Conservation (phyloP, 1,140 invertebrate genomes). For the Drosophila varians region DNA sequence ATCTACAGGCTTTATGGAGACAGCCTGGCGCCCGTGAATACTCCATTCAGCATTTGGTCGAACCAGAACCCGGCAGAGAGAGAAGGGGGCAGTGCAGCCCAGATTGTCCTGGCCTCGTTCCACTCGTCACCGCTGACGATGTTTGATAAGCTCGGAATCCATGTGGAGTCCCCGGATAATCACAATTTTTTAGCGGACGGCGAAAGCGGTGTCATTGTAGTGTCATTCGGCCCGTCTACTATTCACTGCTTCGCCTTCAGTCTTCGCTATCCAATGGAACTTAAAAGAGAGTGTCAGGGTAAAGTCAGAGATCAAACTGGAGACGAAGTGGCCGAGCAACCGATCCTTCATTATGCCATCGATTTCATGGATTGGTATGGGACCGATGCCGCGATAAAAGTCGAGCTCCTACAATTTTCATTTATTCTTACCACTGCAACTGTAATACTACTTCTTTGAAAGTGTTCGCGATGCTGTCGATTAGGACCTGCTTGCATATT, state of each 20-base stretch:
- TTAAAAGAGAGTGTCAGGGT: conserved; percentile 2
- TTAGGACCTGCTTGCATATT: no score
- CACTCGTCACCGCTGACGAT: not conserved
- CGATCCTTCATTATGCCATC: conserved; percentile 13
- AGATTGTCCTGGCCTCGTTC: conserved; percentile 11
- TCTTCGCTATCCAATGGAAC: conserved; percentile 13
- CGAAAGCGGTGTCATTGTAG: not conserved
- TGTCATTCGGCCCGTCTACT: not conserved
- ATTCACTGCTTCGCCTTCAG: conserved; percentile 25
- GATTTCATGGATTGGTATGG: no score
- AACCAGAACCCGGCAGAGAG: no score
- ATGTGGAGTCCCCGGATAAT: not conserved
- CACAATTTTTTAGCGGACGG: not conserved
- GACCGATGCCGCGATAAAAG: no score
- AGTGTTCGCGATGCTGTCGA: no score
- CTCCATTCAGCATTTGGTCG: conserved; percentile 13
- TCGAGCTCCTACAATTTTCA: no score
- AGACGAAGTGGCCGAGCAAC: not conserved
- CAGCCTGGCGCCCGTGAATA: not conserved
- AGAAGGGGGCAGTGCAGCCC: not conserved
- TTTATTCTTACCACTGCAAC: no score
- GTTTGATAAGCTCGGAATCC: not conserved
- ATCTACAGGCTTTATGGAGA: not conserved
- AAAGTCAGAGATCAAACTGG: not conserved
- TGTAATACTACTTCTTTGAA: no score